Conservation (phyloP, 2,113 vertebrate species). For the Colinus virginianus region DNA sequence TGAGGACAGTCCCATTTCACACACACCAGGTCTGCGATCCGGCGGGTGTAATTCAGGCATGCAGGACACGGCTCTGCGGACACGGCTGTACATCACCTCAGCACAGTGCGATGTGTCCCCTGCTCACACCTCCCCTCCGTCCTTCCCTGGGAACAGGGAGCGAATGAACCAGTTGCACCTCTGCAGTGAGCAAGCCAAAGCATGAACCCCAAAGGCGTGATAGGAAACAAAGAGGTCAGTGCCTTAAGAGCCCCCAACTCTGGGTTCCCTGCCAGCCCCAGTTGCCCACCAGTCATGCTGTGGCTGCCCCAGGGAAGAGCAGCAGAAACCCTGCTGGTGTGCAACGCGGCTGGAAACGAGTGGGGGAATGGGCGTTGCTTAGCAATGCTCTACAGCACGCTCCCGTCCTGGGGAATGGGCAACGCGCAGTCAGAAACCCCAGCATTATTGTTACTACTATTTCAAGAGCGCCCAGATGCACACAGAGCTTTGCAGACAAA, state of each 20-base stretch:
- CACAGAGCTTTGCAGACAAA: neutral
- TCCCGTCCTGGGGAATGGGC: neutral
- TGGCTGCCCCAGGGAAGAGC: neutral
- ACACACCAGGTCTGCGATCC: fast-evolving
- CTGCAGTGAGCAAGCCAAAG: fast-evolving
- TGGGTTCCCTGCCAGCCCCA: too few species aligned
- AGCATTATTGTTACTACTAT: neutral
- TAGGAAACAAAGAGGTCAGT: neutral
- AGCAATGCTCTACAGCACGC: neutral
- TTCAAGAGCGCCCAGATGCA: conserved; percentile 15
- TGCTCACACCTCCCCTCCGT: neutral
- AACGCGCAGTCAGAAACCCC: conserved; percentile 6
- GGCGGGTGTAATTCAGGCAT: neutral
- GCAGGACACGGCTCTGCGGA: fast-evolving
- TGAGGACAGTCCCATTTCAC: neutral
- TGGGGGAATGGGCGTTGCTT: neutral
- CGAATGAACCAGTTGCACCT: fast-evolving
- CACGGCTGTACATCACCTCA: fast-evolving
- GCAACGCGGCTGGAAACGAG: neutral
- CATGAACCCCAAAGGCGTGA: fast-evolving
- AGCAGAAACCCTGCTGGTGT: neutral
- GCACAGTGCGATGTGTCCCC: fast-evolving
- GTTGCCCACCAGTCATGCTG: neutral
- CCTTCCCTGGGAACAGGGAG: fast-evolving
- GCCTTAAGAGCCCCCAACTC: fast-evolving